phyloP scores from a whole-genome alignment of 2,888 invertebrate genomes.

The Adelphocoris suturalis region DNA sequence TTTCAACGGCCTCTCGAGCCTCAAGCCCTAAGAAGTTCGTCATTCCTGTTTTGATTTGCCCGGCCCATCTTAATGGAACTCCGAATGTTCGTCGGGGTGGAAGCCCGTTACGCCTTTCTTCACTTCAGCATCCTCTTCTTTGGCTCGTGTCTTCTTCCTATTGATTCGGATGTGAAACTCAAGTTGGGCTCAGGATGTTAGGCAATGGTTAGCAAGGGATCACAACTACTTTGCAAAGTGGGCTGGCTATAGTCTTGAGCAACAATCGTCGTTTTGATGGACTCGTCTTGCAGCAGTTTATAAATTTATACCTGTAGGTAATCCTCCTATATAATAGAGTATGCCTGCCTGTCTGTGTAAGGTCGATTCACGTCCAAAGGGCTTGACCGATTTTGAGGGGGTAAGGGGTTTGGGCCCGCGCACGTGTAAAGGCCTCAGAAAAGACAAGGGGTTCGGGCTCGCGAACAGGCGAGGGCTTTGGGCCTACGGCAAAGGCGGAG shows the following conservation, averaged over 20 bases:
- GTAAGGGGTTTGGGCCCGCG: conserved; percentile 28
- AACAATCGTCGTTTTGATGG: no score
- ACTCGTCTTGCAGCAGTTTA: no score
- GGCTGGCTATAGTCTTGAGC: no score
- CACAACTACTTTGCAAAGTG: no score
- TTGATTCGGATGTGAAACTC: background rate
- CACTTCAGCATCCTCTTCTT: conserved; percentile 17
- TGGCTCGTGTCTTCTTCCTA: background rate
- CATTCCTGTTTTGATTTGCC: background rate
- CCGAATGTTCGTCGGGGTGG: background rate
- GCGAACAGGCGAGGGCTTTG: conserved; percentile 46
- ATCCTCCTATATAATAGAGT: no score
- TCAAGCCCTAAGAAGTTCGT: background rate
- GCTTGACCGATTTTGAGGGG: no score
- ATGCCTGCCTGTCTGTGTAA: no score
- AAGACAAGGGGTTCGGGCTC: conserved; percentile 27
- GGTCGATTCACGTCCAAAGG: no score
- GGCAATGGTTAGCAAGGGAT: background rate
- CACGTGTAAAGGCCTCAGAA: conserved; percentile 22
- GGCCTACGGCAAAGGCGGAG: no score
- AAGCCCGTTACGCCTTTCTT: background rate
- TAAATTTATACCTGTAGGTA: no score
- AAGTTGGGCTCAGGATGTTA: background rate
- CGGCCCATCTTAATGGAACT: background rate
- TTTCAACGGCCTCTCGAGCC: background rate